Evolutionary conservation across 2,888 invertebrate species (phyloP).

Genomic region (Callinectes sapidus): DNA sequence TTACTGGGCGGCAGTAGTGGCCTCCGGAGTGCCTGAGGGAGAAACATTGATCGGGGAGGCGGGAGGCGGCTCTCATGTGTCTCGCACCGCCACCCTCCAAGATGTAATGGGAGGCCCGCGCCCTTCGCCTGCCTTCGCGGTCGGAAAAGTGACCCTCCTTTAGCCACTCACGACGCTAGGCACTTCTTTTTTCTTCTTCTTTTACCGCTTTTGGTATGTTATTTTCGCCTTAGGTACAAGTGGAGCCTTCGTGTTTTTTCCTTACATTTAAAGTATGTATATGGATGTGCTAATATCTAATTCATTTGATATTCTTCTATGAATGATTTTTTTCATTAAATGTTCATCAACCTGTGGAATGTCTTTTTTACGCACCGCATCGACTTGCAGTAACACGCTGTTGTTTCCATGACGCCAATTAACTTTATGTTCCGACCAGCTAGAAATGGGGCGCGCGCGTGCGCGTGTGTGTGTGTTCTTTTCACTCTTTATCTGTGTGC

Average conservation of each 20-base stretch:
- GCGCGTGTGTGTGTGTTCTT: neutral
- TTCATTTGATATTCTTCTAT: too few relatives aligned
- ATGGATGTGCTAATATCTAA: neutral
- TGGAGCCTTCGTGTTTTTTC: neutral
- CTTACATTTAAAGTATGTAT: neutral
- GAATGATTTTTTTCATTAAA: neutral
- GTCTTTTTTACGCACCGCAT: neutral
- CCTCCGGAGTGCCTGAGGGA: slow-evolving; percentile 34
- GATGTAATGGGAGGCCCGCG: slow-evolving; percentile 33
- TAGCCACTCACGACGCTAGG: slow-evolving; percentile 17
- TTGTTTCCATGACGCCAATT: neutral
- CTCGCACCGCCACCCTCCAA: slow-evolving; percentile 11
- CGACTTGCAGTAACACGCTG: neutral
- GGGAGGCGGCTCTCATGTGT: slow-evolving; percentile 27
- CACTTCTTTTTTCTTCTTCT: neutral
- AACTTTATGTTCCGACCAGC: neutral
- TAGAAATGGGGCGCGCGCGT: neutral
- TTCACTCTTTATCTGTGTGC: neutral
- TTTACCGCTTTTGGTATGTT: neutral
- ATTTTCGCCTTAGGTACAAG: neutral
- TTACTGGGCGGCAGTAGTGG: slow-evolving; percentile 33
- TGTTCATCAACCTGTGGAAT: neutral
- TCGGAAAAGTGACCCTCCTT: slow-evolving; percentile 25
- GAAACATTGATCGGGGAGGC: slow-evolving; percentile 36
- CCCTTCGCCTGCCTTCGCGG: neutral